Conservation (phyloP, 2,797 vertebrate genomes). For the Coregonus ussuriensis region DNA sequence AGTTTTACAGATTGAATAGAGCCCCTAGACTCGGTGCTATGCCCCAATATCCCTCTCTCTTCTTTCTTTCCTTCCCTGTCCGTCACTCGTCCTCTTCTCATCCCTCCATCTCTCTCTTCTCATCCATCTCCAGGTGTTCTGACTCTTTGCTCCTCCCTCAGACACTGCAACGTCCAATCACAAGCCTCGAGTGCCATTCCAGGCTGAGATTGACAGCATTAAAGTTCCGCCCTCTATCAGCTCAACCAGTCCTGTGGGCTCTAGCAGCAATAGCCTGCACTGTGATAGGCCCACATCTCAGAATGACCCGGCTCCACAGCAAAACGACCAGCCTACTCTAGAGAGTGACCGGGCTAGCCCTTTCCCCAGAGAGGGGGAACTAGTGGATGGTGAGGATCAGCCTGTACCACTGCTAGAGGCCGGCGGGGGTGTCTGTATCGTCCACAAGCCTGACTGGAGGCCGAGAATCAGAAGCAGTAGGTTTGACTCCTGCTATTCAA, state of each 20-base stretch:
- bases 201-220: conserved; percentile 73
- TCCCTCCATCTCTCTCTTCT: conserved; percentile 6
- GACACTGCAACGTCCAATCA: conserved; percentile 58
- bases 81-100: conserved; percentile 13
- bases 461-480: conserved; percentile 81
- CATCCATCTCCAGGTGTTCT: conserved; percentile 61
- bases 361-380: conserved; percentile 64
- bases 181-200: conserved; percentile 57
- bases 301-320: conserved; percentile 53
- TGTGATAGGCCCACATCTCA: conserved; percentile 33
- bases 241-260: conserved; percentile 78
- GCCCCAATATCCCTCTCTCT: not conserved
- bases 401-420: conserved; percentile 74
- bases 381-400: conserved; percentile 66
- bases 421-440: conserved; percentile 76
- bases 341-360: conserved; percentile 49
- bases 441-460: conserved; percentile 74
- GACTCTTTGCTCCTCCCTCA: conserved; percentile 75
- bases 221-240: conserved; percentile 74
- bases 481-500: conserved; percentile 89
- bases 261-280: conserved; percentile 78
- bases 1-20: no score
- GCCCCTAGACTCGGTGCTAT: not conserved
- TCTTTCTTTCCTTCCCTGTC: conserved; percentile 35
- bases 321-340: conserved; percentile 52